Conservation (phyloP, 2,888 invertebrate species). For the Ophonus ardosiacus region DNA sequence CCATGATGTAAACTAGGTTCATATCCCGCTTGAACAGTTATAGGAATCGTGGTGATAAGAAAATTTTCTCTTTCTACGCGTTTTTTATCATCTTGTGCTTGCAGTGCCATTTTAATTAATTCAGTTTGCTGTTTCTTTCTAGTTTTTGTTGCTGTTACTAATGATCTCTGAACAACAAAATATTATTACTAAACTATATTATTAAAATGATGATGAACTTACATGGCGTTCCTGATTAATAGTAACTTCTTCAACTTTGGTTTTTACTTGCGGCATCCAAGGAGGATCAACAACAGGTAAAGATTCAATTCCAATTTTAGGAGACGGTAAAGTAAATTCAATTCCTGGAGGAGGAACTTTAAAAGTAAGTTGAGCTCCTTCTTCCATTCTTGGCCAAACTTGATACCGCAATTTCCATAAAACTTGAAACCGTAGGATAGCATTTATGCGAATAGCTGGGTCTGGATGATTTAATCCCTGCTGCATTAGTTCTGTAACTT, state of each 20-base stretch:
- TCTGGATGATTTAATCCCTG: constrained; percentile 91
- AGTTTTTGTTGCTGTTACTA: constrained; percentile 99
- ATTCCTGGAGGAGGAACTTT: constrained; percentile 99
- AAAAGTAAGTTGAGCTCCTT: constrained; percentile 95
- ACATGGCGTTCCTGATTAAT: constrained; percentile 98
- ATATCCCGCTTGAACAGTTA: constrained; percentile 95
- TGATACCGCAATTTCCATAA: constrained; percentile 98
- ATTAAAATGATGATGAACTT: constrained; percentile 73
- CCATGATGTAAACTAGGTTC: constrained; percentile 94
- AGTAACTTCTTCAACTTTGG: constrained; percentile 99
- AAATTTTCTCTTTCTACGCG: constrained; percentile 97
- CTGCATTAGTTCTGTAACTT: constrained; percentile 93
- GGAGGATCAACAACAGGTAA: constrained; percentile 98
- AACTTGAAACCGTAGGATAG: constrained; percentile 92
- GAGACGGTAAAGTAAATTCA: constrained; percentile 98
- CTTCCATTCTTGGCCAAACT: constrained; percentile 99
- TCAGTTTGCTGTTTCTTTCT: constrained; percentile 99
- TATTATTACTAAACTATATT: background rate
- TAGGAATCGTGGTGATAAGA: constrained; percentile 95
- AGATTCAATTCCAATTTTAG: constrained; percentile 97
- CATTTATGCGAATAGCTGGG: constrained; percentile 88
- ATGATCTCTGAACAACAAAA: constrained; percentile 82
- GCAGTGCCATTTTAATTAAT: constrained; percentile 94
- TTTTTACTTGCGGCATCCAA: constrained; percentile 98
- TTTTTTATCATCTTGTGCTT: constrained; percentile 97